phyloP scores from a whole-genome alignment of 2,113 vertebrate species.

The Cebidichthys violaceus region DNA sequence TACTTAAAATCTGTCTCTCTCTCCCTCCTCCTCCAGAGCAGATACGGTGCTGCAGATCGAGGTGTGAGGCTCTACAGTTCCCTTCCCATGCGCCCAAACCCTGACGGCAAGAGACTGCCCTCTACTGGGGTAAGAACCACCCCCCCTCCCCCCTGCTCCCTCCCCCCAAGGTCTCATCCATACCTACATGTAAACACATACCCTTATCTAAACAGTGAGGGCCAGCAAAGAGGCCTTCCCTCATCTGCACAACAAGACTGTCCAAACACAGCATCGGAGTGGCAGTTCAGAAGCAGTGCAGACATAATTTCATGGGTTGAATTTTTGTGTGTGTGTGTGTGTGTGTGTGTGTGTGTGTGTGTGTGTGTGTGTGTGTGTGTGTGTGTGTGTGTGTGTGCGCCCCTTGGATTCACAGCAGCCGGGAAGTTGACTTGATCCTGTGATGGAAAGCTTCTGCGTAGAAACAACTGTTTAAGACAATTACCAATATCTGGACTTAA shows the following conservation, averaged over 20 bases:
- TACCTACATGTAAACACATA: not conserved
- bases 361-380: not conserved
- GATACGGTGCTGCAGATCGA: slow-evolving; percentile 83
- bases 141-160: slow-evolving; percentile 12
- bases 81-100: slow-evolving; percentile 85
- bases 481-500: not conserved
- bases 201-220: not conserved
- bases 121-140: slow-evolving; percentile 85
- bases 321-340: not conserved
- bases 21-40: slow-evolving; percentile 76
- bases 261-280: not conserved
- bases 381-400: not conserved
- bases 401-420: not conserved
- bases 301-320: not conserved
- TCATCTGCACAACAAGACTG: not conserved
- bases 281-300: not conserved
- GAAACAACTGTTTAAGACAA: not conserved
- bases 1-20: slow-evolving; percentile 33
- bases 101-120: slow-evolving; percentile 88
- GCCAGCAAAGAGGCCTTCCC: not conserved
- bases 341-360: not conserved
- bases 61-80: slow-evolving; percentile 85
- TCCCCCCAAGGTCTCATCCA: slow-evolving; percentile 29
- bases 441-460: not conserved
- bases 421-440: not conserved